These are phyloP conservation scores for Coreoperca whiteheadi DNA, from an alignment of 2,113 vertebrate species.

Conservation along the genomic window DNA sequence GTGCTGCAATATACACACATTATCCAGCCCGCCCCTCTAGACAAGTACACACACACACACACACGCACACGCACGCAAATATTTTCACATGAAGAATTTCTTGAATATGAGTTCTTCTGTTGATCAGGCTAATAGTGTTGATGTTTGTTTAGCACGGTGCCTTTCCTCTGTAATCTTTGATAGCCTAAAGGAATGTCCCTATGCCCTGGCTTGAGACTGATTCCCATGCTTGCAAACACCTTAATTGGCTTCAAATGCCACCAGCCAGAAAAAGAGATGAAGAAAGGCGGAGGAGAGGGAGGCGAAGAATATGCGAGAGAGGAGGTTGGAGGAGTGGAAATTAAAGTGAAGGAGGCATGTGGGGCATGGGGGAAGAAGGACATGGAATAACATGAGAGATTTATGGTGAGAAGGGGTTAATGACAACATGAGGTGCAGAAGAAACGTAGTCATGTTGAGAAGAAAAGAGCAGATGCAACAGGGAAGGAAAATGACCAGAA, in stretches of 20 bases:
- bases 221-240: conserved; percentile 46
- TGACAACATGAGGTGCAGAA: conserved; percentile 38
- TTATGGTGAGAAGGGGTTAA: conserved; percentile 22
- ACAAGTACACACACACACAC: conserved; percentile 31
- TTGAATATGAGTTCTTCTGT: conserved; percentile 38
- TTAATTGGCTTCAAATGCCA: conserved; percentile 76
- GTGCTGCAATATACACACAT: conserved; percentile 73
- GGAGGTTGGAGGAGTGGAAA: not conserved
- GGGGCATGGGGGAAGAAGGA: conserved; percentile 14
- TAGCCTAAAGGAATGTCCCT: conserved; percentile 43
- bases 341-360: conserved; percentile 10
- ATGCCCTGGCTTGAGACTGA: conserved; percentile 27
- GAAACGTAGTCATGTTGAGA: not conserved
- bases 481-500: conserved; percentile 18
- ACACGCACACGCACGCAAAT: not conserved
- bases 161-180: conserved; percentile 43
- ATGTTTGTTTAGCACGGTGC: conserved; percentile 42
- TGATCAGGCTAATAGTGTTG: conserved; percentile 57
- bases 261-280: conserved; percentile 35
- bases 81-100: conserved; percentile 35
- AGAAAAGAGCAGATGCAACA: conserved; percentile 25
- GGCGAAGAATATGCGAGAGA: not conserved
- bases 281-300: conserved; percentile 11
- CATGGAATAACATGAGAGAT: conserved; percentile 31
- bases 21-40: conserved; percentile 46